Base-by-base conservation (phyloP, 92 coral and sea anemone species). In the Phenganax stokvisi region DNA sequence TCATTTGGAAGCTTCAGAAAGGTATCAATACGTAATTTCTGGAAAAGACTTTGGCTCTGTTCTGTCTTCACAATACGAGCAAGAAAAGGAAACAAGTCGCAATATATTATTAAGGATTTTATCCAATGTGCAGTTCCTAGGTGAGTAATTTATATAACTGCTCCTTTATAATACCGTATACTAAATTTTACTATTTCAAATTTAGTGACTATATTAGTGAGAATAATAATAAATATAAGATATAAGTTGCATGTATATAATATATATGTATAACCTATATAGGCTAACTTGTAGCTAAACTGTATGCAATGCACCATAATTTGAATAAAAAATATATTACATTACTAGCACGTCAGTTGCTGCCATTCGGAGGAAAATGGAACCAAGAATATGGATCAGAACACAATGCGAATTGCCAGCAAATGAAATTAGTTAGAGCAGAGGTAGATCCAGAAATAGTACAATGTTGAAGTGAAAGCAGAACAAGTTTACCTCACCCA, bases 321-420 rank as follows among this genome's bases (percentile, higher is more conserved):
- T 37, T 37, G 47, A 37, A 70, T 10, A 70, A 17, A 10, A 70
- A 27, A 70, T 70, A 2, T 20, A 70, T 70, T 70, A 70, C 75
- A 10, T 70, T 70, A 70, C 77, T 87, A 56, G 89, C 89, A 17
- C 55, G 85, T 57, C 85, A 87, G 54, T 83, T 81, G 12, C 67
- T 87, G 81, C 87, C 84, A 20, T 66, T 83, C 65, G 78, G 87
- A 56, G 89, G 85, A 52, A 77, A 83, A 69, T 83, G 89, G 81
- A 77, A 83, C 56, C 51, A 59, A 27, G 86, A 86, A 52, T 75
- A 82, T 74, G 67, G 44, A 12, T 51, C 79, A 47, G 87, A 83
- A 58, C 80, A 83, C 54, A 84, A 84, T 73, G 80, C 87, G 17
- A 87, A 87, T 74, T 87, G 79, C 79, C 83, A 79, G 37, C 85